Evolutionary conservation across 2,888 invertebrate species (phyloP), one percentile per base, ranked within the genome.

Genomic region (Pantelozetes paolii): DNA sequence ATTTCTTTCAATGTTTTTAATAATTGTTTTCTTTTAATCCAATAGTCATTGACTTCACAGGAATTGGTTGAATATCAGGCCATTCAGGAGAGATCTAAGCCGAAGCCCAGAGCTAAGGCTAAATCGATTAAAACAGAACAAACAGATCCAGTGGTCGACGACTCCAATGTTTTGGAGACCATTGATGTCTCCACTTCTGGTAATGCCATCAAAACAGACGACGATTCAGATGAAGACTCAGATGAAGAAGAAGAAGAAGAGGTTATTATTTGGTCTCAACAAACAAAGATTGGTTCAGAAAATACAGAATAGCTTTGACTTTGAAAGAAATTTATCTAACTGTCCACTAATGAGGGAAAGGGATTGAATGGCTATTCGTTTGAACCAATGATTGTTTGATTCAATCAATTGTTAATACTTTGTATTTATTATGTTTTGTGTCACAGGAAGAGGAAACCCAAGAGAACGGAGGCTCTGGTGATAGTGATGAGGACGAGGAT

Each of bases 121-220:
- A 64, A 64, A n/a, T 64, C 64, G 9, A 9, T 11, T 13, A 64
- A 64, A 64, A 1, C 64, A 20, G 36, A 64, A n/a, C n/a, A n/a
- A n/a, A n/a, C 40, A 5, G 64, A 64, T 40, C 64, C 64, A 3
- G 64, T 64, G 2, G 64, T 64, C 23, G 64, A 64, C 40, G 64
- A 64, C n/a, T 64, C 64, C 20, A 64, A 64, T 64, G 64, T 64
- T 11, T 20, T 64, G 1, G 40, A 36, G 9, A 64, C 64, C 3
- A 30, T 64, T 20, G 64, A 64, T 64, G 64, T 64, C 23, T 64
- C 64, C 1, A 64, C 64, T 2, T 8, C 64, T 40, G 64, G 64
- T 13, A 30, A 30, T 32, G 40, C 36, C 11, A 9, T 20, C 40
- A 15, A 18, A 15, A 36, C 64, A 18, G 64, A 64, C 8, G 64